Base-by-base conservation (phyloP, 2,888 invertebrate genomes). In the Fabriciana adippe region DNA sequence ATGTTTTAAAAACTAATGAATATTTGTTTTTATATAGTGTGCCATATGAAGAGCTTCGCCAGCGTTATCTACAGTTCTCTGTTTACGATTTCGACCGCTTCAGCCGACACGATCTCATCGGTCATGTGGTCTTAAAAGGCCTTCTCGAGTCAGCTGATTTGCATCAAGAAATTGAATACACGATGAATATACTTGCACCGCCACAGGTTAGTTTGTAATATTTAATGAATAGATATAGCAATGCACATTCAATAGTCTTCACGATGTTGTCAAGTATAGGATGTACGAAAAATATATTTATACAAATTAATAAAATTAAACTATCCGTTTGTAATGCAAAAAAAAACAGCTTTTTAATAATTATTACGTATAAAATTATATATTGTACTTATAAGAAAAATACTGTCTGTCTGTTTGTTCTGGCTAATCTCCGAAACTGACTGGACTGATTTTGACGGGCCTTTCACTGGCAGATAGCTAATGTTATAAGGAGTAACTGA, bases 41-140 rank as follows among this genome's bases (percentile, higher is more conserved):
- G 0, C 93, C 94, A 0, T 96, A 96, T 80, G 96, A 96, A 65
- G 96, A 97, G 73, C 90, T 97, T 8, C 93, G 94, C 0, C 94
- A 95, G 72, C 93, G 97, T 62, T 96, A 95, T 81, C 92, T 97
- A 0, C 97, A 97, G 89, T 97, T 97, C 87, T 97, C 97, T 5
- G 96, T 97, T 8, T 97, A 97, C 83, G 97, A 97, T 87, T 97
- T 97, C 87, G 97, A 97, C 83, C 94, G 97, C 62, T 97, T 97
- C 92, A 97, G 97, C 41, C 93, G 97, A 1, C 97, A 97, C 81
- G 97, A 97, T 82, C 93, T 97, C 70, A 97, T 97, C 74, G 97
- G 97, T 0, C 96, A 97, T 83, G 97, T 97, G 53, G 95, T 97
- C 5, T 93, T 97, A 71, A 95, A 95, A 77, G 97, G 97, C 16